Conservation (phyloP, 2,888 invertebrate species). For the Conops quadrifasciatus region DNA sequence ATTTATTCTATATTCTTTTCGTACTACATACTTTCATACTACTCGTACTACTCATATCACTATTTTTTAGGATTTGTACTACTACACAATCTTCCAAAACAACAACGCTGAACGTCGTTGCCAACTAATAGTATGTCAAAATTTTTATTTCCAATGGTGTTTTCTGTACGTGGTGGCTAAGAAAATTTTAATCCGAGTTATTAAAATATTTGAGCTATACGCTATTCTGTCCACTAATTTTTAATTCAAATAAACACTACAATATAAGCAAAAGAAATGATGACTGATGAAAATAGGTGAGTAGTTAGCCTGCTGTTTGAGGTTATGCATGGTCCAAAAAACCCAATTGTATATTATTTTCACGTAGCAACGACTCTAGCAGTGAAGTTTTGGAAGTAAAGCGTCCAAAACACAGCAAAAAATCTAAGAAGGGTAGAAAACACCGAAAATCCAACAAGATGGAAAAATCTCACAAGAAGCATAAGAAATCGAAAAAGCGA, state of each 20-base stretch:
- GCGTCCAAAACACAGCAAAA: constrained; percentile 46
- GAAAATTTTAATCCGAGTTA: no score
- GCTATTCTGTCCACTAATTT: not conserved
- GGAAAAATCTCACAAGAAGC: constrained; percentile 70
- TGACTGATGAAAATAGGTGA: constrained; percentile 51
- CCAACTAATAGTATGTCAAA: no score
- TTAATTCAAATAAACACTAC: not conserved
- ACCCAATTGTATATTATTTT: constrained; percentile 28
- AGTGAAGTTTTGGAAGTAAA: constrained; percentile 53
- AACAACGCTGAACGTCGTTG: no score
- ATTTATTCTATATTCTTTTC: no score
- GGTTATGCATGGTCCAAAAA: constrained; percentile 43
- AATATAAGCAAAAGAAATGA: constrained; percentile 41
- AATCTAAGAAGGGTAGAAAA: constrained; percentile 68
- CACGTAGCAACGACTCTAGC: constrained; percentile 55
- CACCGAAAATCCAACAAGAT: constrained; percentile 76
- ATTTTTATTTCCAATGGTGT: no score
- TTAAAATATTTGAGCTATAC: not conserved
- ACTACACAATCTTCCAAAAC: no score
- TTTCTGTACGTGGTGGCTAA: no score
- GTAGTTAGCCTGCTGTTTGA: constrained; percentile 34
- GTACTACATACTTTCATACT: no score
- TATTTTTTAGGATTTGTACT: no score
- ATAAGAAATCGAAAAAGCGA: constrained; percentile 71
- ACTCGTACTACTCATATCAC: no score